Conservation (phyloP, 2,113 vertebrate genomes). For the Myiopsitta monachus region DNA sequence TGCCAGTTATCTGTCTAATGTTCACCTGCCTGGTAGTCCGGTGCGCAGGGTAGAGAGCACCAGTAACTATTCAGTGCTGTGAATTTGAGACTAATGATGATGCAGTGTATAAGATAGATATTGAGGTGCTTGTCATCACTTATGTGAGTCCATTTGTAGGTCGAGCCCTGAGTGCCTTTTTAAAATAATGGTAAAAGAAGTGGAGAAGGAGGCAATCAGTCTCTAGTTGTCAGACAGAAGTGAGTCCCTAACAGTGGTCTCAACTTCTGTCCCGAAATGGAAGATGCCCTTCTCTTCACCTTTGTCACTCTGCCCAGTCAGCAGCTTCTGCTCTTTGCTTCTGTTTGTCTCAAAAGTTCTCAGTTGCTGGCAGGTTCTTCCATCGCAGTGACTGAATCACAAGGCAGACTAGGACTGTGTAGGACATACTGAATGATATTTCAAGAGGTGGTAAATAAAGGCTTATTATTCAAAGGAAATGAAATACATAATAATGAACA, state of each 20-base stretch:
- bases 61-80: not conserved
- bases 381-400: not conserved
- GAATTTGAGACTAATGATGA: not conserved
- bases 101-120: not conserved
- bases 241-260: not conserved
- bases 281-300: not conserved
- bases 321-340: not conserved
- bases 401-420: not conserved
- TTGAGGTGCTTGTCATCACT: not conserved
- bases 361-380: not conserved
- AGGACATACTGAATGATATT: not conserved
- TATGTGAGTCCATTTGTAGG: not conserved
- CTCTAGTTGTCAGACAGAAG: not conserved
- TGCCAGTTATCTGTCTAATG: not conserved
- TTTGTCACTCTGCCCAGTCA: not conserved
- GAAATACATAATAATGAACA: slow-evolving; percentile 34
- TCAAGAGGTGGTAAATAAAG: slow-evolving; percentile 7
- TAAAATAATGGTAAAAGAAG: not conserved
- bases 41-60: not conserved
- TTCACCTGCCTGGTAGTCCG: not conserved
- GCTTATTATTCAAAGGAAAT: slow-evolving; percentile 20
- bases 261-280: not conserved
- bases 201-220: not conserved
- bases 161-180: not conserved
- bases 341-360: not conserved